phyloP scores from a whole-genome alignment of 2,888 invertebrate species.

The Tenthredo mesomela region DNA sequence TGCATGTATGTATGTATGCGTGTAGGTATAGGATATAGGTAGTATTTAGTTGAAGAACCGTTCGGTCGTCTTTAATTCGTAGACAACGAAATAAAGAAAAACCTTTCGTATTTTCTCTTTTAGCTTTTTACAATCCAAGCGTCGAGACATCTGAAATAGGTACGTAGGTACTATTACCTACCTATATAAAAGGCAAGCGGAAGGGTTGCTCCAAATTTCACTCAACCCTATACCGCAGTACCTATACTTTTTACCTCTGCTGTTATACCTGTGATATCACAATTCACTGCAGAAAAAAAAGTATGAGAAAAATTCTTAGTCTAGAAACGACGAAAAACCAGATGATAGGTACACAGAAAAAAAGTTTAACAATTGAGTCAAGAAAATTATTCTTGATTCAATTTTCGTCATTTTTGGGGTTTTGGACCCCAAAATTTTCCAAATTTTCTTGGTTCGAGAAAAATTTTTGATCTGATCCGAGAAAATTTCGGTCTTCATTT shows the following conservation, averaged over 20 bases:
- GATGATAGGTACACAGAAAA: too few species aligned
- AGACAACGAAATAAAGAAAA: conserved; percentile 19
- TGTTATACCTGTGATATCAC: conserved; percentile 41
- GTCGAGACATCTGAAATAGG: neutral
- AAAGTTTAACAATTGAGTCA: too few species aligned
- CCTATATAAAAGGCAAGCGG: neutral
- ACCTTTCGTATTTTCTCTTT: conserved; percentile 25
- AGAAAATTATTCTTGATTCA: too few species aligned
- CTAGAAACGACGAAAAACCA: neutral
- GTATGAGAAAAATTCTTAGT: neutral
- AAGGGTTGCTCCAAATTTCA: conserved; percentile 46
- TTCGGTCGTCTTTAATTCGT: conserved; percentile 4
- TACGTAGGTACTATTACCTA: too few species aligned
- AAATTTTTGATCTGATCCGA: too few species aligned
- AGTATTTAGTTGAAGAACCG: neutral
- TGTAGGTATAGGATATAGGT: neutral
- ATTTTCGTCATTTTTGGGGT: too few species aligned
- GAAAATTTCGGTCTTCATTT: too few species aligned
- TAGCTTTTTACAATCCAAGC: neutral
- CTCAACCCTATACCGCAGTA: neutral
- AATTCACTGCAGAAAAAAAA: conserved; percentile 22
- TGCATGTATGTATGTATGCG: neutral
- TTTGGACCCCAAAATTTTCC: too few species aligned
- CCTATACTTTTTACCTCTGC: neutral
- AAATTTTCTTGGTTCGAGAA: too few species aligned